A percentile compares a stretch with the other conserved stretches of the same genome.
These are phyloP conservation scores for Diogma glabrata DNA, from an alignment of 2,888 invertebrate genomes.

Conservation along the genomic window DNA sequence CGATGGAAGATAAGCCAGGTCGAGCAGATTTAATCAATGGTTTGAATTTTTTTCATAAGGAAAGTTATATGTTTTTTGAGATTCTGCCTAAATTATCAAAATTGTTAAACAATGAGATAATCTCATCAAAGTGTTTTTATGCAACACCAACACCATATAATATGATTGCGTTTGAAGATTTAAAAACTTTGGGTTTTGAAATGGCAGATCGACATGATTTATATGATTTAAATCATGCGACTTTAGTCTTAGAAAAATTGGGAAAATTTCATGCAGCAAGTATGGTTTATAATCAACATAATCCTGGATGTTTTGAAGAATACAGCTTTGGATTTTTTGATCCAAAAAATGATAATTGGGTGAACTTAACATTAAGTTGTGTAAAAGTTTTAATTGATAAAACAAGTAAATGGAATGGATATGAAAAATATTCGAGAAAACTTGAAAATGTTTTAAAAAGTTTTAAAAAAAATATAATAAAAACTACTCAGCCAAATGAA, in stretches of 20 bases:
- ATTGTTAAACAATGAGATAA: not conserved
- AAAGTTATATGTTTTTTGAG: conserved; percentile 37
- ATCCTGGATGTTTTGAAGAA: too few relatives aligned
- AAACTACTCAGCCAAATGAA: conserved; percentile 9
- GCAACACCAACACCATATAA: conserved; percentile 29
- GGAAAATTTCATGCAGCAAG: conserved; percentile 45
- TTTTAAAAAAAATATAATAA: conserved; percentile 28
- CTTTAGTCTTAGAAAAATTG: conserved; percentile 39
- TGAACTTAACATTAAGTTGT: conserved; percentile 22
- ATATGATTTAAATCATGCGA: conserved; percentile 42
- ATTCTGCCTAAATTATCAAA: conserved; percentile 29
- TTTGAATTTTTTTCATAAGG: conserved; percentile 36
- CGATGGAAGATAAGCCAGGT: conserved; percentile 29
- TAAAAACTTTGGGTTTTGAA: conserved; percentile 41
- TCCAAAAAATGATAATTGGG: conserved; percentile 24
- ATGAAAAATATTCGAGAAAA: conserved; percentile 34
- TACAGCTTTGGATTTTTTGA: conserved; percentile 18
- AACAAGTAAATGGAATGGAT: conserved; percentile 37
- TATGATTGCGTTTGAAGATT: conserved; percentile 36
- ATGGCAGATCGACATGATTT: conserved; percentile 42
- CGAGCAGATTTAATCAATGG: conserved; percentile 38
- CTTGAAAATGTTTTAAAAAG: conserved; percentile 30
- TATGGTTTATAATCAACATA: conserved; percentile 40
- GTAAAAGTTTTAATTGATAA: conserved; percentile 28
- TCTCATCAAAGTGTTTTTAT: conserved; percentile 27